Base-by-base conservation (phyloP, 2,113 vertebrate genomes). In the Poeciliopsis occidentalis region DNA sequence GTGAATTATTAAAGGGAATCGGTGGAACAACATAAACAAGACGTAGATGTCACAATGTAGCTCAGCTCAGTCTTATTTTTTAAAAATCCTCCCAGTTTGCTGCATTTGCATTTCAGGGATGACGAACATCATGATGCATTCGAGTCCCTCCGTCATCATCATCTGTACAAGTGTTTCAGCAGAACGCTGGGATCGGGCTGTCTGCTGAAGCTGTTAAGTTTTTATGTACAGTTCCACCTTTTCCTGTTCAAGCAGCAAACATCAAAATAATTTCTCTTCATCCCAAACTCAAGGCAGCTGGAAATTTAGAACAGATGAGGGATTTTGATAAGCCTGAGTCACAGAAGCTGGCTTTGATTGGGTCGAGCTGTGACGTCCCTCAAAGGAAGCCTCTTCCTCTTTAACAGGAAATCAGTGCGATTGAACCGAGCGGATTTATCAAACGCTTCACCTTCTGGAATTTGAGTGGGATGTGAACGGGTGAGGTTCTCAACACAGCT, bases 41-140 rank as follows among this genome's bases (percentile, higher is more conserved):
- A 39, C 19, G n/a, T 51, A 69, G 63, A 62, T 31, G 51, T n/a
- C 73, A 26, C n/a, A 29, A 60, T 13, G 44, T 80, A 81, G 78
- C 71, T 37, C 73, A 82, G 63, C 65, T 30, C 27, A 51, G 64
- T 68, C 67, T 75, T 69, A 57, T 75, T 24, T 31, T 3, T 3
- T 3, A 54, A n/a, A 60, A 37, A 66, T 15, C 62, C 73, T 57
- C 72, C 54, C 26, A 71, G 72, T 60, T 78, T 61, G 44, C 82
- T 82, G 68, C 74, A 72, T 82, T 83, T 69, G 69, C 73, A 88
- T 73, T 81, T 81, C 67, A 84, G 77, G 76, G 72, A 79, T 62
- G 73, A 76, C 41, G 70, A 60, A 54, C 57, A 10, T 41, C 64
- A 70, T 26, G 66, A 68, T 70, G 76, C 75, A 80, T 71, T 67